Evolutionary conservation across 2,113 vertebrate genomes (phyloP).

Genomic region (Alligator sinensis): DNA sequence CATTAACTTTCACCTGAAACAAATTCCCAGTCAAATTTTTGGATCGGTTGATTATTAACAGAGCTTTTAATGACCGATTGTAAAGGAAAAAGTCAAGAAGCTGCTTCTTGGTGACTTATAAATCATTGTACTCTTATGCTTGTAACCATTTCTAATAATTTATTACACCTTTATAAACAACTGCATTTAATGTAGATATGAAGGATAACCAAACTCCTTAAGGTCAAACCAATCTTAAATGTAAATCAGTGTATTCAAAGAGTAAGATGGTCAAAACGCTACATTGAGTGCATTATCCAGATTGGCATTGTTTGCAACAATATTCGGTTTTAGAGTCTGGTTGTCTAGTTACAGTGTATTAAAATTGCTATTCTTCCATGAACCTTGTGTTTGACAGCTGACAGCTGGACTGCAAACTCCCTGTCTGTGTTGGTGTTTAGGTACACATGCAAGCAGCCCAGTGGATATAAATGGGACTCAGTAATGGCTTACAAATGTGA

Average conservation of each 20-base stretch:
- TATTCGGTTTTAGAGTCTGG: neutral
- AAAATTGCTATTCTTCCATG: neutral
- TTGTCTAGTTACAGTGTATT: neutral
- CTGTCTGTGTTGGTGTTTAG: neutral
- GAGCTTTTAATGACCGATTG: neutral
- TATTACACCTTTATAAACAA: neutral
- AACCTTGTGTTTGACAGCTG: neutral
- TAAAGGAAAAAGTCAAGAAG: neutral
- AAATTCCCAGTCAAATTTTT: neutral
- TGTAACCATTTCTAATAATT: neutral
- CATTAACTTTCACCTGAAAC: neutral
- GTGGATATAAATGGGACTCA: neutral
- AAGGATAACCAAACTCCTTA: neutral
- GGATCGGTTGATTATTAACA: neutral
- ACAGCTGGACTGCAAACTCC: neutral
- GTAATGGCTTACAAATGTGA: neutral
- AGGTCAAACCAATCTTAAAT: neutral
- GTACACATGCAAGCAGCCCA: neutral
- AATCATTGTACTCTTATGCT: no score
- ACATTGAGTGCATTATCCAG: no score
- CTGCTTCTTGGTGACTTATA: neutral
- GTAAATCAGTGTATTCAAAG: neutral
- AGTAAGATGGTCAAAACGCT: neutral
- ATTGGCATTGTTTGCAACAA: no score
- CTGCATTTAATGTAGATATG: neutral